These are phyloP conservation scores for Caenorhabditis imperialis DNA, from an alignment of 2,888 invertebrate species.

Conservation along the genomic window DNA sequence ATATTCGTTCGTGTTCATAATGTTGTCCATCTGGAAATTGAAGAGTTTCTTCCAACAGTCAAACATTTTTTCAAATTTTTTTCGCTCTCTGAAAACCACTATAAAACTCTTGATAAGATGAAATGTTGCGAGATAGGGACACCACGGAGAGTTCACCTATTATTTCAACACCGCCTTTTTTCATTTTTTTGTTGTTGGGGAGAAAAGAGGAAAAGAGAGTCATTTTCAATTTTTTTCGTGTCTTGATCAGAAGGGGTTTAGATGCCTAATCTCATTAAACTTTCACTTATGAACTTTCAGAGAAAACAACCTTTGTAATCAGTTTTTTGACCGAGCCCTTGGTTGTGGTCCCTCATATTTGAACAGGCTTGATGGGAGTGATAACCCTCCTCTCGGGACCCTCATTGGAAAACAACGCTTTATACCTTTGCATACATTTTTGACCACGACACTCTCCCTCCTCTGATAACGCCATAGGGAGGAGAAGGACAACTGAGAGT, in stretches of 20 bases:
- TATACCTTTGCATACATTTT: conserved; percentile 43
- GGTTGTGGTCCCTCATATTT: no score
- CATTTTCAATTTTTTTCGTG: not conserved
- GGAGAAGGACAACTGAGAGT: conserved; percentile 11
- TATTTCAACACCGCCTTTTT: conserved; percentile 36
- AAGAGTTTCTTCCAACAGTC: no score
- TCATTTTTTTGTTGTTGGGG: no score
- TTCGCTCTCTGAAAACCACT: conserved; percentile 13
- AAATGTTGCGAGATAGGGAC: conserved; percentile 18
- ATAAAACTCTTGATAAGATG: conserved; percentile 27
- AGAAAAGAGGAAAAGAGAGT: no score
- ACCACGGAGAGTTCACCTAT: conserved; percentile 42
- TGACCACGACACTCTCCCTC: conserved; percentile 19
- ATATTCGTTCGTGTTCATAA: no score
- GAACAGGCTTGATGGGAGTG: no score
- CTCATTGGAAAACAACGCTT: no score
- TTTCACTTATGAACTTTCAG: not conserved
- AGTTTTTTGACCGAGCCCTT: no score
- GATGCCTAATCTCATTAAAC: conserved; percentile 9
- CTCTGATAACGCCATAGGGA: conserved; percentile 34
- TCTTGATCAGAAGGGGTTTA: conserved; percentile 6
- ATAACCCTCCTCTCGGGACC: no score
- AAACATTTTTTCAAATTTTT: no score
- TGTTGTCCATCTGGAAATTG: no score
- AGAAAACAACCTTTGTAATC: no score